Evolutionary conservation across 2,797 vertebrate species (phyloP).

Genomic region (Merluccius polli): DNA sequence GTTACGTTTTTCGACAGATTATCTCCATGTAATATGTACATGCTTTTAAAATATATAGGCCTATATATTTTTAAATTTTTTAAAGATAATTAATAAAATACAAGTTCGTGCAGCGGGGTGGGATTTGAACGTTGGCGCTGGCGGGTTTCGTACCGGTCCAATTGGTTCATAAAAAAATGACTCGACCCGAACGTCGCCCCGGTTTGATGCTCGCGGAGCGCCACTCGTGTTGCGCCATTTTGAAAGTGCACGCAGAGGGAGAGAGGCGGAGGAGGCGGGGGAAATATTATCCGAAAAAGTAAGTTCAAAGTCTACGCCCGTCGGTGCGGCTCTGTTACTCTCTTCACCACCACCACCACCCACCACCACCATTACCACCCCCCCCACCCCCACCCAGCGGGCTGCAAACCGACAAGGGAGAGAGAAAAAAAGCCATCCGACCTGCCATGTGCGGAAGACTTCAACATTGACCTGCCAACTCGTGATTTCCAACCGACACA

Average conservation of each 20-base stretch:
- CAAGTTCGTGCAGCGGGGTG: not conserved
- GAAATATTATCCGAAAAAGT: conserved; percentile 63
- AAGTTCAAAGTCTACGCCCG: conserved; percentile 57
- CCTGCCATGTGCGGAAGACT: conserved; percentile 1
- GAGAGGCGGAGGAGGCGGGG: conserved; percentile 51
- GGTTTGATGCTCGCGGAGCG: conserved; percentile 25
- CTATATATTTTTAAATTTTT: no score
- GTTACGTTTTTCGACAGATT: not conserved
- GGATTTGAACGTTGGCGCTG: not conserved
- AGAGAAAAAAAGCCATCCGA: not conserved
- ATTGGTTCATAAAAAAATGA: not conserved
- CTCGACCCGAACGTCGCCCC: not conserved
- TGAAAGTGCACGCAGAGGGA: conserved; percentile 64
- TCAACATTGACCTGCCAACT: not conserved
- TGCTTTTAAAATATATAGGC: no score
- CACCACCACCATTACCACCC: no score
- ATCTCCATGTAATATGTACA: not conserved
- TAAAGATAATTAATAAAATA: not conserved
- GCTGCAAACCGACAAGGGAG: no score
- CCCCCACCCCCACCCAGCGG: no score
- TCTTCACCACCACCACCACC: no score
- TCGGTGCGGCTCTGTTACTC: not conserved
- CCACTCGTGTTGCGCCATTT: conserved; percentile 71
- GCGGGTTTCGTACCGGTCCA: not conserved
- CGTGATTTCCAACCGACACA: not conserved